Evolutionary conservation across 2,888 invertebrate genomes (phyloP), one percentile per base, ranked within the genome.

Genomic region (Barypeithes pellucidus): DNA sequence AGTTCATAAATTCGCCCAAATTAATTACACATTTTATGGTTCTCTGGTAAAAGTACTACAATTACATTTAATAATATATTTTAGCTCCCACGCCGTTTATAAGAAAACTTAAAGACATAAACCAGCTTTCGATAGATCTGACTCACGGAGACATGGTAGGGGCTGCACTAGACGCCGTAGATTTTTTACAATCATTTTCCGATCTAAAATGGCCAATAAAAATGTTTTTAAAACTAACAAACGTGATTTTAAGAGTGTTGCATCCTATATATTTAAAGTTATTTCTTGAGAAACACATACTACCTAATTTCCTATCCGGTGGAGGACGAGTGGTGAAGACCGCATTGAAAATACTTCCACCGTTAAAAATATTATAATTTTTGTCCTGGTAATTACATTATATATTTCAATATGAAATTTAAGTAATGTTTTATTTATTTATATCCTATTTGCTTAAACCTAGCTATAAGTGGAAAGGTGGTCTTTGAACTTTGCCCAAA

Each of bases 201-300:
- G 47, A 66, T 14, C 33, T 73, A 39, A 67, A 67, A 18, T 52
- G 52, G 67, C 68, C 73, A n/a, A 24, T 73, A 24, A 72, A 61
- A 52, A 0, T 63, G 5, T 24, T 41, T 16, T 36, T 70, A 3
- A 57, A 41, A 47, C 8, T 57, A n/a, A 45, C 22, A 11, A 18
- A 57, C 20, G 43, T 1, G 16, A 33, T 33, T 24, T 29, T 70
- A 22, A 33, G 8, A 5, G 8, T 22, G 18, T 36, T 65, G 14
- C 70, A 70, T 43, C 70, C 70, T 12, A 29, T 70, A 14, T 70
- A 54, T 45, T 36, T 63, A 54, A 39, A 39, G 3, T 20, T 70
- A 2, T 70, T 70, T 41, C 69, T 50, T 3, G 16, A 41, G 24
- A 24, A 24, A 24, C 2, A 24, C 5, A 24, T 24, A 24, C n/a